Evolutionary conservation across 1,140 invertebrate genomes (phyloP), one percentile per base, ranked within the genome.

Genomic region (Calycopis cecrops): DNA sequence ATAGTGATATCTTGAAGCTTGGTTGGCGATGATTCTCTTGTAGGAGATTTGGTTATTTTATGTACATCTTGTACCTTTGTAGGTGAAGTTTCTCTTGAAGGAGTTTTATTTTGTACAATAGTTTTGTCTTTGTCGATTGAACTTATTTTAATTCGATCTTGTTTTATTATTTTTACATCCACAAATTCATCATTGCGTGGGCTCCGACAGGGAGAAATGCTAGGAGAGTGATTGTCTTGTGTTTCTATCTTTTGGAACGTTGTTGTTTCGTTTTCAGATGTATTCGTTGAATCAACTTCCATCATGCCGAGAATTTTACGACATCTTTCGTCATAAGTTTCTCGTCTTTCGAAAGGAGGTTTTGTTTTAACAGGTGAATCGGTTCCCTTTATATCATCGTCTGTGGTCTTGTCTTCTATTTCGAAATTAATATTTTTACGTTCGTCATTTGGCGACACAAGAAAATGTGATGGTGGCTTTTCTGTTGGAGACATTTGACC

Each of bases 321-420:
- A 63, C 91, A 92, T n/a, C 91, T 84, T 76, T 92, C 91, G 79
- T 92, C 92, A 53, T 92, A 92, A n/a, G 92, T 92, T 74, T 92
- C 91, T 37, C 90, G 90, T 65, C 91, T 88, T 60, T 85, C 85
- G 47, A 90, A 78, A 28, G 86, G 87, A 17, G 82, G 84, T 60
- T 85, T 88, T 16, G 67, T 28, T 71, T 82, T 85, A 4, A 64
- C 11, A 4, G 67, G 59, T n/a, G 57, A 57, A 52, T 65, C 65
- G 38, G 52, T 53, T 50, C 70, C 50, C 59, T 62, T 62, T n/a
- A n/a, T n/a, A n/a, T n/a, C n/a, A n/a, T 76, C 67, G 55, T 62
- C 63, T n/a, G 76, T 68, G 3, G 74, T 61, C 12, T 58, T 47
- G 52, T 83, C 78, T 62, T 79, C 78, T 56, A 68, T 79, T 4